Evolutionary conservation across 2,888 invertebrate genomes (phyloP), one percentile per base, ranked within the genome.

Genomic region (Campopleginae sp.): DNA sequence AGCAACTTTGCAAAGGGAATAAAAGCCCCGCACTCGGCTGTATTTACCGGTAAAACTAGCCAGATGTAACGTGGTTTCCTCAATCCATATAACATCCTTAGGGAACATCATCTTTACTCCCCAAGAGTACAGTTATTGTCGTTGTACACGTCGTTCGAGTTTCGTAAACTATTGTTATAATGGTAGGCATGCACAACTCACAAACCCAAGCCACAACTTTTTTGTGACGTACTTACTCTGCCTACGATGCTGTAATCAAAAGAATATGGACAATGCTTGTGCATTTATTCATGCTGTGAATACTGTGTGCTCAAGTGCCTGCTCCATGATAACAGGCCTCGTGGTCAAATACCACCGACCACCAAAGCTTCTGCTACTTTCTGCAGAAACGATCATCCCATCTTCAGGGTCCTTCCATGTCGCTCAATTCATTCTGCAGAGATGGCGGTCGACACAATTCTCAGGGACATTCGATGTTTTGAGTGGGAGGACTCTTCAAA

Each of bases 171-270:
- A 33, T 19, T 66, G 66, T 19, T 38, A 12, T 46, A 61, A 75
- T 78, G 70, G 33, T 68, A 19, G 68, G 10, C 70, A 42, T n/a
- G n/a, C n/a, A 61, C n/a, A 33, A 51, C 71, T 31, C n/a, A 8
- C n/a, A 81, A 81, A 44, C 77, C 74, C 84, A 61, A 80, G 46
- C 79, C 38, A 78, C 71, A 85, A 85, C 68, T 85, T 85, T 54
- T 72, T 8, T 23, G 8, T 19, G 17, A 44, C 27, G 23, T 42
- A n/a, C 48, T 51, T 46, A 14, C 27, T 6, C 54, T 66, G 44
- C 51, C 10, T 44, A 2, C 48, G 31, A n/a, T 51, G 48, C 76
- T 72, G 27, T 76, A 31, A 84, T 84, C 8, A 42, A 48, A 48
- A 3, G 33, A 17, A 33, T 58, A 51, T 65, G 38, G 75, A 27